phyloP scores from a whole-genome alignment of 2,113 vertebrate genomes.

The Bubo blakistoni region DNA sequence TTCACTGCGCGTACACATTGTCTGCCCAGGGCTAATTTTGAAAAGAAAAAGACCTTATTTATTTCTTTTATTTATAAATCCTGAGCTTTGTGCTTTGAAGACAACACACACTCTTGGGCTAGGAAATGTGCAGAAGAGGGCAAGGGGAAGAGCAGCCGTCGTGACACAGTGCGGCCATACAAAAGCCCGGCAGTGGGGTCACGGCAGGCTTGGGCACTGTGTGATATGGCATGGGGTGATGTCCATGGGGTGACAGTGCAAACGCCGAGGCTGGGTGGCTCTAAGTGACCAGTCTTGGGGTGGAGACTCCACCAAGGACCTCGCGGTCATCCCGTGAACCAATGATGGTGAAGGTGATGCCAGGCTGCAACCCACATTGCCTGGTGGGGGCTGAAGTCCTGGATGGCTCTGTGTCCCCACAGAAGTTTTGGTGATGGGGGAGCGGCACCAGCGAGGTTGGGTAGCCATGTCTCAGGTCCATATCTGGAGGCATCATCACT shows the following conservation, averaged over 20 bases:
- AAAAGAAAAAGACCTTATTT: constrained; percentile 44
- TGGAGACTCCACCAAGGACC: not conserved
- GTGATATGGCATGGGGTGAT: not conserved
- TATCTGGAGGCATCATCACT: not conserved
- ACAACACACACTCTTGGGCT: not conserved
- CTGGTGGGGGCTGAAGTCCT: not conserved
- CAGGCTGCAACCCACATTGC: rapidly evolving
- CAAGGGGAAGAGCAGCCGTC: not conserved
- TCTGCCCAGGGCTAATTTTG: constrained; percentile 69
- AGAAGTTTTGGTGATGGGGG: not conserved
- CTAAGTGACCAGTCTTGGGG: rapidly evolving
- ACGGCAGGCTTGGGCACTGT: rapidly evolving
- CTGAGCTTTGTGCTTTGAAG: not conserved
- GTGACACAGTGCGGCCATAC: rapidly evolving
- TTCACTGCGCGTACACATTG: constrained; percentile 10
- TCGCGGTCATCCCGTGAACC: not conserved
- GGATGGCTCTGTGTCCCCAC: rapidly evolving
- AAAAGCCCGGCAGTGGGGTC: not conserved
- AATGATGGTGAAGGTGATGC: not conserved
- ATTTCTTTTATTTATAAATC: constrained; percentile 68
- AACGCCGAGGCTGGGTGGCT: not conserved
- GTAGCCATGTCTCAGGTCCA: not conserved
- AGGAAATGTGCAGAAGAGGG: not conserved
- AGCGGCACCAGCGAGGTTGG: rapidly evolving
- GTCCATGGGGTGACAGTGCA: no score